These are phyloP conservation scores for Apostichopus californicus DNA, from an alignment of 35 echinoderm and acorn worm genomes.

Conservation along the genomic window DNA sequence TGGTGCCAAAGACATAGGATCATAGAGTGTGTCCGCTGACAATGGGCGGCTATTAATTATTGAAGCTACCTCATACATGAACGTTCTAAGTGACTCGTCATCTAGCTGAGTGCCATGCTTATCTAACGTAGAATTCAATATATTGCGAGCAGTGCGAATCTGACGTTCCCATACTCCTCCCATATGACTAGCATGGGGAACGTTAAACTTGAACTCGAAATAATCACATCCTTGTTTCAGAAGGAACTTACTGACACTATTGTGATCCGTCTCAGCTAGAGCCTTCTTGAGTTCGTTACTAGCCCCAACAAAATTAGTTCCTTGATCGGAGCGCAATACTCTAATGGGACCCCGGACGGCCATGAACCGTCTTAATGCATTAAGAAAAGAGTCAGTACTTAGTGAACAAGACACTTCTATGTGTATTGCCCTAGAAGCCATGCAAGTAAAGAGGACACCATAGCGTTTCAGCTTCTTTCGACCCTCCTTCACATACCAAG, in stretches of 20 bases:
- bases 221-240: too few relatives aligned
- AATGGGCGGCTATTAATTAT: background rate
- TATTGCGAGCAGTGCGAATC: constrained; percentile 66
- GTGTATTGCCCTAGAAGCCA: too few relatives aligned
- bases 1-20: constrained; percentile 58
- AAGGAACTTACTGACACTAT: too few relatives aligned
- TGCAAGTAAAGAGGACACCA: background rate
- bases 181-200: constrained; percentile 67
- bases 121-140: constrained; percentile 58
- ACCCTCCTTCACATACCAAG: too few relatives aligned
- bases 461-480: constrained; percentile 37
- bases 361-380: constrained; percentile 30
- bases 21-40: constrained; percentile 25
- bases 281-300: too few relatives aligned
- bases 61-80: constrained; percentile 70
- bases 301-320: too few relatives aligned
- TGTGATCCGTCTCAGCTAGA: background rate
- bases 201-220: constrained; percentile 60
- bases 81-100: constrained; percentile 77
- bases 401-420: too few relatives aligned
- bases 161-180: constrained; percentile 75
- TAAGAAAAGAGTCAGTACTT: too few relatives aligned
- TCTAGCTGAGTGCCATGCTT: constrained; percentile 58
- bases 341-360: background rate
- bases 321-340: too few relatives aligned